A percentile compares a stretch with the other conserved stretches of the same genome.
Conservation (phyloP, 2,113 vertebrate genomes). For the Aegotheles bennettii region DNA sequence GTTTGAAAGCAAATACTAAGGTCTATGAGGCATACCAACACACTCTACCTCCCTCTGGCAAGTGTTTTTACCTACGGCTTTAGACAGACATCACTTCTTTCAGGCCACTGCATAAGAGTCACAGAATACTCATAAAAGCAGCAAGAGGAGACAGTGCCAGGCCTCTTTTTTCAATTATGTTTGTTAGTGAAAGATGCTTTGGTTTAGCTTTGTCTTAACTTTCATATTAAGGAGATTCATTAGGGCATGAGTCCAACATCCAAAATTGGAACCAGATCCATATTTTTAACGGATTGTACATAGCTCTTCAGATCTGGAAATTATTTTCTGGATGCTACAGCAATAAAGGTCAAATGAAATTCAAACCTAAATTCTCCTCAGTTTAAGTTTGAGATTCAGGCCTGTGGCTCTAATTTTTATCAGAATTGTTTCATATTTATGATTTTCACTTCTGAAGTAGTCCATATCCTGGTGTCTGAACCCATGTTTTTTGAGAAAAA, state of each 20-base stretch:
- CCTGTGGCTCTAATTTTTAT: background rate
- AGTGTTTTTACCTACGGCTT: background rate
- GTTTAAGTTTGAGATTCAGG: background rate
- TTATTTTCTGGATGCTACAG: background rate
- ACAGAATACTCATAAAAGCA: background rate
- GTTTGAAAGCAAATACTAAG: background rate
- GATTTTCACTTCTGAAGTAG: accelerated
- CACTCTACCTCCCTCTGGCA: background rate
- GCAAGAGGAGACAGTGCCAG: background rate
- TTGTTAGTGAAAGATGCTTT: background rate
- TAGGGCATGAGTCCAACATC: background rate
- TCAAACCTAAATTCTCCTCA: background rate
- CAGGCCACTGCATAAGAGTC: background rate
- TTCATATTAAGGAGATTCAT: background rate
- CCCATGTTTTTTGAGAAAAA: accelerated
- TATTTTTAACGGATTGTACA: background rate
- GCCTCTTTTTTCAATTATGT: background rate
- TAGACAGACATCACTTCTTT: background rate
- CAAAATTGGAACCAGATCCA: background rate
- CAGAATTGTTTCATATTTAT: background rate
- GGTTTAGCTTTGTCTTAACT: background rate
- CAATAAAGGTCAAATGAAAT: background rate
- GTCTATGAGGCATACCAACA: background rate
- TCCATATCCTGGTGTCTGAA: background rate
- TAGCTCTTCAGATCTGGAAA: background rate